Percentiles rank a stretch among this genome's conserved stretches.
phyloP scores from a whole-genome alignment of 92 coral and sea anemone genomes.

The Ricordea florida region DNA sequence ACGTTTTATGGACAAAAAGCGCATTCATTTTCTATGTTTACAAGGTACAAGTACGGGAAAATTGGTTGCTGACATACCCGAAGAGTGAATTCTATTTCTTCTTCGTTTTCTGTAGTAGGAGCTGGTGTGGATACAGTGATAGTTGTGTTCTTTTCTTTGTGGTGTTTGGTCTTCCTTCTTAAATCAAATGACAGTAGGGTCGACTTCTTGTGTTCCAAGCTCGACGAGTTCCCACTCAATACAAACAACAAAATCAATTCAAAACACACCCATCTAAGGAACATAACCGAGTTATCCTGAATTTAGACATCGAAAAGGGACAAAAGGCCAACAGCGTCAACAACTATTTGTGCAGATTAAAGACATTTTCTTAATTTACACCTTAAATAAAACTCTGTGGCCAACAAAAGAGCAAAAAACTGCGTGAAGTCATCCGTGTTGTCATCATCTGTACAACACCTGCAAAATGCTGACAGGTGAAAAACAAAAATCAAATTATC shows the following conservation, averaged over 20 bases:
- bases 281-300: slow-evolving; percentile 67
- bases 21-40: not conserved
- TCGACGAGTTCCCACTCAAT: not conserved
- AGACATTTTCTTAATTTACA: not conserved
- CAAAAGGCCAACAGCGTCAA: not conserved
- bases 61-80: slow-evolving; percentile 44
- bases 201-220: slow-evolving; percentile 35
- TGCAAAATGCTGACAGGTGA: slow-evolving; percentile 55
- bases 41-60: not conserved
- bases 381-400: slow-evolving; percentile 7
- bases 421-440: slow-evolving; percentile 78
- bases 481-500: slow-evolving; percentile 22
- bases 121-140: slow-evolving; percentile 7
- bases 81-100: slow-evolving; percentile 82
- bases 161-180: slow-evolving; percentile 82
- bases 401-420: slow-evolving; percentile 11
- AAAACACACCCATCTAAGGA: slow-evolving; percentile 56
- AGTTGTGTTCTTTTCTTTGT: slow-evolving; percentile 42
- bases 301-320: slow-evolving; percentile 54
- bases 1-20: no score
- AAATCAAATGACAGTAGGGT: slow-evolving; percentile 70
- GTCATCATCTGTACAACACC: slow-evolving; percentile 59
- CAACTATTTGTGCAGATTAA: not conserved
- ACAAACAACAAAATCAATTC: slow-evolving; percentile 30
- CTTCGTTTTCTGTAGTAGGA: slow-evolving; percentile 23